Base-by-base conservation (phyloP, 2,888 invertebrate genomes). In the Brenthis hecate region DNA sequence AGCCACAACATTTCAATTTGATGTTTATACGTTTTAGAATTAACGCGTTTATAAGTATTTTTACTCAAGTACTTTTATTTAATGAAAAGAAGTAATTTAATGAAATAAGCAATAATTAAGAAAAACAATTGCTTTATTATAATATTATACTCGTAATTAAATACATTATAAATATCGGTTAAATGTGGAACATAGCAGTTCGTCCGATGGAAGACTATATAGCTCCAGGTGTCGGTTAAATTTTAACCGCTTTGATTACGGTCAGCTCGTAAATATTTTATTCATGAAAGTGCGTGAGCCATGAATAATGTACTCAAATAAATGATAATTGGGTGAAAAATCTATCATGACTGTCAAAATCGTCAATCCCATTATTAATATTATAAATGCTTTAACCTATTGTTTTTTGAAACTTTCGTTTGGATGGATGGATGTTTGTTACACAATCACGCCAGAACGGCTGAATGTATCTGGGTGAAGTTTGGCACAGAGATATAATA, bases 181-280 rank as follows among this genome's bases (percentile, higher is more conserved):
- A 36, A 62, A 53, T 53, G 36, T 36, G 61, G 36, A 57, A 65
- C 19, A 65, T 32, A 70, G 73, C 76, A 69, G 70, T 75, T 77
- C 72, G 71, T 66, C 69, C 76, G 81, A 82, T 80, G 79, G 81
- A 81, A 81, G 79, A 71, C 78, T 78, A 64, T 78, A 64, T 73
- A 66, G 77, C 79, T 76, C 73, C 78, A 74, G 72, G 77, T 75
- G 77, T 74, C 70, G 72, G 70, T 67, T 73, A 72, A 71, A 72
- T 72, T 71, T 72, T 66, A 67, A 73, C 72, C 73, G 69, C 57
- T 73, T 65, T 64, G 68, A 71, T 71, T 71, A 68, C 65, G 54
- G n/a, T 54, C 53, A 53, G 69, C 55, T 67, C 71, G 69, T 74
- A 69, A 70, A 72, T 69, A 72, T 69, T 69, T 66, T 36, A 74